Percentiles rank a stretch among this genome's conserved stretches.
These are phyloP conservation scores for Pangasianodon hypophthalmus DNA, from an alignment of 2,113 vertebrate species.

Conservation along the genomic window DNA sequence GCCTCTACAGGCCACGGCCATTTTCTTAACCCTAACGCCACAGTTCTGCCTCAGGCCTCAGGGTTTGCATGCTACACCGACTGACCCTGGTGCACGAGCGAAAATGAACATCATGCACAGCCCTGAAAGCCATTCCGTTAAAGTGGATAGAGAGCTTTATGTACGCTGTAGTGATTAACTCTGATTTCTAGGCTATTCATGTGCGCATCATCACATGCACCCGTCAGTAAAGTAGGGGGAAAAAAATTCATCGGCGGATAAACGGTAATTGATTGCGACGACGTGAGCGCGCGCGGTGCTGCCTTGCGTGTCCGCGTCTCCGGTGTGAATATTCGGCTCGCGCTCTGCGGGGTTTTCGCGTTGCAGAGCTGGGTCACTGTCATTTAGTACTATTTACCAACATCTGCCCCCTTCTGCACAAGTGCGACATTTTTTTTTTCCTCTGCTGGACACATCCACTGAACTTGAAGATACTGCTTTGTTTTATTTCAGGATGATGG, in stretches of 20 bases:
- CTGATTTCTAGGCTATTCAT: neutral
- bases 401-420: constrained; percentile 45
- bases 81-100: constrained; percentile 13
- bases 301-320: neutral
- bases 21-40: constrained; percentile 33
- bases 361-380: constrained; percentile 56
- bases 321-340: neutral
- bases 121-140: neutral
- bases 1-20: constrained; percentile 16
- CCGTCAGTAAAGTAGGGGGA: neutral
- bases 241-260: neutral
- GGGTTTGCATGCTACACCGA: constrained; percentile 16
- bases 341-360: constrained; percentile 60
- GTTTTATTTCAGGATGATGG: neutral
- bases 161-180: too few species aligned
- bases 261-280: constrained; percentile 58
- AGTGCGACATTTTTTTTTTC: neutral
- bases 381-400: constrained; percentile 61
- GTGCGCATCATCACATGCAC: neutral
- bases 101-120: neutral
- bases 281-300: constrained; percentile 45
- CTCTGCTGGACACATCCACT: neutral
- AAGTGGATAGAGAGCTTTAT: neutral
- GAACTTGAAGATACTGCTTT: neutral
- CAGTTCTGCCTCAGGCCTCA: constrained; percentile 9